Percentiles rank a stretch among this genome's conserved stretches.
phyloP scores from a whole-genome alignment of 2,113 vertebrate species.

The Kryptolebias marmoratus region DNA sequence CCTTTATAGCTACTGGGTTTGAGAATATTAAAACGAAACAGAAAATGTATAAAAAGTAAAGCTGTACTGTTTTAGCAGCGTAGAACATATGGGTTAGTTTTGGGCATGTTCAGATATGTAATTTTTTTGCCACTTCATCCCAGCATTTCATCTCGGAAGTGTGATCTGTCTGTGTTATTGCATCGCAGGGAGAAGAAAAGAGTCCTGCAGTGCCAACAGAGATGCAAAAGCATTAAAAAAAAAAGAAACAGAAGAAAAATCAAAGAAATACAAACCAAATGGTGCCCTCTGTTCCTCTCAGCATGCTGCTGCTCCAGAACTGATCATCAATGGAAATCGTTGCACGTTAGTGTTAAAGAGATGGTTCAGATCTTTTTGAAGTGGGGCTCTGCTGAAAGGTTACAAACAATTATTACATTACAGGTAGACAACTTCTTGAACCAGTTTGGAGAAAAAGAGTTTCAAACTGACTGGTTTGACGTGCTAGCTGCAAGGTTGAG shows the following conservation, averaged over 20 bases:
- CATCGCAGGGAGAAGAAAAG: slow-evolving; percentile 34
- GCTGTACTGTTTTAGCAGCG: slow-evolving; percentile 84
- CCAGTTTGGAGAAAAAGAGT: no score
- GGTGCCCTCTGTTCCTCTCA: slow-evolving; percentile 26
- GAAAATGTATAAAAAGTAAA: slow-evolving; percentile 75
- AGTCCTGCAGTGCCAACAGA: slow-evolving; percentile 56
- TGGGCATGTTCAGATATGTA: slow-evolving; percentile 77
- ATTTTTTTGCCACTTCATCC: slow-evolving; percentile 52
- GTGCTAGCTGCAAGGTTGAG: no score
- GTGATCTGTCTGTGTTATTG: slow-evolving; percentile 42
- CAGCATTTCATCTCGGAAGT: slow-evolving; percentile 65
- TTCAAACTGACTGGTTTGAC: no score
- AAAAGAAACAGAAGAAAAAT: slow-evolving; percentile 2
- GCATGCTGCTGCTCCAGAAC: slow-evolving; percentile 36
- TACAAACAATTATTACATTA: no score
- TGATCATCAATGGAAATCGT: slow-evolving; percentile 21
- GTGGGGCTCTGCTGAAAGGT: no score
- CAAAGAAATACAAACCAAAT: slow-evolving; percentile 2
- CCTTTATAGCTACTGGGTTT: slow-evolving; percentile 84
- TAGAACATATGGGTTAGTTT: slow-evolving; percentile 81
- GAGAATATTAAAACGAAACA: slow-evolving; percentile 80
- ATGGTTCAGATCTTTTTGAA: no score
- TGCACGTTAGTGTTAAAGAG: slow-evolving; percentile 7
- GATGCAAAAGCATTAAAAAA: slow-evolving; percentile 34
- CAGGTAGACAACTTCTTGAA: no score